These are phyloP conservation scores for Argentina silus DNA, from an alignment of 2,797 vertebrate species.

Conservation along the genomic window DNA sequence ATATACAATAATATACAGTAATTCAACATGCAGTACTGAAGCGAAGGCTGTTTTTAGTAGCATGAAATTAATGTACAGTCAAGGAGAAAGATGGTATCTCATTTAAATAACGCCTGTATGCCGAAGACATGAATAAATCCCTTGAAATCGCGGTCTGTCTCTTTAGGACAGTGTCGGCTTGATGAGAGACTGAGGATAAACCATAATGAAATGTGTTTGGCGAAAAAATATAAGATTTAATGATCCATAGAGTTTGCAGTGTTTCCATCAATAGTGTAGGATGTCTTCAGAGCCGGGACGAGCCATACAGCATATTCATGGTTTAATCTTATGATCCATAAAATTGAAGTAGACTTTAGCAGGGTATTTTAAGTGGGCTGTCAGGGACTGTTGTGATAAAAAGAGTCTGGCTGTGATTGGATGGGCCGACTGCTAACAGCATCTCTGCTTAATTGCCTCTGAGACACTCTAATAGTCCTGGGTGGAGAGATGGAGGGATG, in stretches of 20 bases:
- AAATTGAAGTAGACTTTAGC: constrained; percentile 68
- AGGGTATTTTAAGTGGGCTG: constrained; percentile 66
- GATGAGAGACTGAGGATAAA: constrained; percentile 51
- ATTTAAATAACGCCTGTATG: constrained; percentile 3
- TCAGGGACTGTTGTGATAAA: constrained; percentile 20
- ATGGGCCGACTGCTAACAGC: neutral
- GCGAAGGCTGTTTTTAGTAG: too few relatives aligned
- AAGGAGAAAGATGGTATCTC: neutral
- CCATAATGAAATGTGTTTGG: constrained; percentile 65
- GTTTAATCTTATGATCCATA: constrained; percentile 65
- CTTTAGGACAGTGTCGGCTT: constrained; percentile 26
- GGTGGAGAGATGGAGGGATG: neutral
- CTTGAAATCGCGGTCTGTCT: constrained; percentile 32
- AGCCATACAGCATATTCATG: constrained; percentile 56
- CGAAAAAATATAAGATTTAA: constrained; percentile 68
- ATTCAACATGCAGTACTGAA: too few relatives aligned
- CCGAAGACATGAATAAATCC: neutral
- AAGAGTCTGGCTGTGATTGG: neutral
- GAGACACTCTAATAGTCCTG: neutral
- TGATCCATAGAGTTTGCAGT: constrained; percentile 67
- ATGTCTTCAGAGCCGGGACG: constrained; percentile 54
- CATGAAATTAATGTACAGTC: too few relatives aligned
- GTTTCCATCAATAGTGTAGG: constrained; percentile 68
- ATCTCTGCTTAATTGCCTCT: neutral
- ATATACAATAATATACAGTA: too few relatives aligned